Conservation (phyloP, 2,888 invertebrate species). For the Hirtodrosophila trivittata region DNA sequence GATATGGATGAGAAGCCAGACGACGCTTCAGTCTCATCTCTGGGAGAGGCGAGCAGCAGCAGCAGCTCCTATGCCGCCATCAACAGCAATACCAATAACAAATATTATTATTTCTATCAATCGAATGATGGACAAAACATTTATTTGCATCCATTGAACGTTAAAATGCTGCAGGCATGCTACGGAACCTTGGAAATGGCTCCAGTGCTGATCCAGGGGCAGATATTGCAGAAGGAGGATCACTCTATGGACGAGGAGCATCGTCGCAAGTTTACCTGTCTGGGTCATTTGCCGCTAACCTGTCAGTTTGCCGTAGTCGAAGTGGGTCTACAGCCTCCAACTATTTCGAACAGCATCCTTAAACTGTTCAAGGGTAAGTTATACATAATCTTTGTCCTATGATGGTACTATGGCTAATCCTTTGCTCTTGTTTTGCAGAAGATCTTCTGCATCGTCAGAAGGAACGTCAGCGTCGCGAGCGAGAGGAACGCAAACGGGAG, state of each 20-base stretch:
- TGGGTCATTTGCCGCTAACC: constrained; percentile 94
- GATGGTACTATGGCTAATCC: neutral
- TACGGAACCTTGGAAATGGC: constrained; percentile 92
- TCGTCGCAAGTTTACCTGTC: constrained; percentile 89
- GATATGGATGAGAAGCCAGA: constrained; percentile 60
- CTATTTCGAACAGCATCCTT: constrained; percentile 88
- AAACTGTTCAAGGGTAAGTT: constrained; percentile 88
- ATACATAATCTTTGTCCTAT: neutral
- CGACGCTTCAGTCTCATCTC: constrained; percentile 59
- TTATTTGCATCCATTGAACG: constrained; percentile 95
- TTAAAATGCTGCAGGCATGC: constrained; percentile 93
- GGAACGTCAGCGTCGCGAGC: constrained; percentile 88
- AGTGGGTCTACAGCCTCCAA: constrained; percentile 90
- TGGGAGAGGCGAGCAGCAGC: constrained; percentile 54
- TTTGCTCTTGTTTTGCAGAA: constrained; percentile 84
- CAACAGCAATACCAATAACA: constrained; percentile 84
- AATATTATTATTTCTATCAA: constrained; percentile 84
- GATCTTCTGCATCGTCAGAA: constrained; percentile 90
- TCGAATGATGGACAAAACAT: constrained; percentile 96
- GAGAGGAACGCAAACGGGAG: constrained; percentile 92
- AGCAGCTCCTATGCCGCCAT: constrained; percentile 18
- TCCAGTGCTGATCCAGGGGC: constrained; percentile 89
- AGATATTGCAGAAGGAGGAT: constrained; percentile 93
- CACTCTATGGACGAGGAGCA: constrained; percentile 93
- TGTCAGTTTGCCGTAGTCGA: constrained; percentile 96